Base-by-base conservation (phyloP, 2,888 invertebrate genomes). In the Aphodius sticticus region DNA sequence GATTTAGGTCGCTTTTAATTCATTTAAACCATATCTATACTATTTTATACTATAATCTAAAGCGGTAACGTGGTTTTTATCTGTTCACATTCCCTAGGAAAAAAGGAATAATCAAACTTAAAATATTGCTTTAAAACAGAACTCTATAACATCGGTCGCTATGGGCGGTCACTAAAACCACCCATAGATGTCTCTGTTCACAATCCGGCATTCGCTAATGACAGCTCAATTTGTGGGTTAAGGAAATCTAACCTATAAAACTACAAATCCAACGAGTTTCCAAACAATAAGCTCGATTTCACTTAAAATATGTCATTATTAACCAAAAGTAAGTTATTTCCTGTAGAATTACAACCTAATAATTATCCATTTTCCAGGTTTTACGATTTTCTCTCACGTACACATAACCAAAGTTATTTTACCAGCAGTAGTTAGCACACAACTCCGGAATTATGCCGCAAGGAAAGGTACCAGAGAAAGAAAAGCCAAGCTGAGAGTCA, bases 381-480 rank as follows among this genome's bases (percentile, higher is more conserved):
- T 69, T 9, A 69, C 38, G 12, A 69, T 16, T 6, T 74, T 6
- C 14, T 15, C 69, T 15, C n/a, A 53, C 70, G 12, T 26, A 2
- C 36, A 14, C 70, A 76, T 71, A 36, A 69, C 38, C 9, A 79
- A 79, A 69, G 69, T 69, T 26, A 26, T 76, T 2, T 26, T 38
- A 16, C 15, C 74, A 16, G 53, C 76, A 0, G 14, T 79, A 72
- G 15, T 74, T 69, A 35, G 53, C 16, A 81, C 69, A 53, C 83
- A 83, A 79, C 69, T 85, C 12, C 84, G 89, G 76, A 84, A 91
- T 83, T 95, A 94, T 90, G 96, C 96, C 5, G 96, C 96, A 0
- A 92, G 96, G 82, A 96, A 95, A 89, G 96, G 96, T 77, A 96
- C 96, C 3, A 92, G 96, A 82, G 95, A 95, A 76, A 94, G 93